A percentile compares a stretch with the other conserved stretches of the same genome.
These are phyloP conservation scores for Acanthis flammea DNA, from an alignment of 2,797 vertebrate genomes.

Conservation along the genomic window DNA sequence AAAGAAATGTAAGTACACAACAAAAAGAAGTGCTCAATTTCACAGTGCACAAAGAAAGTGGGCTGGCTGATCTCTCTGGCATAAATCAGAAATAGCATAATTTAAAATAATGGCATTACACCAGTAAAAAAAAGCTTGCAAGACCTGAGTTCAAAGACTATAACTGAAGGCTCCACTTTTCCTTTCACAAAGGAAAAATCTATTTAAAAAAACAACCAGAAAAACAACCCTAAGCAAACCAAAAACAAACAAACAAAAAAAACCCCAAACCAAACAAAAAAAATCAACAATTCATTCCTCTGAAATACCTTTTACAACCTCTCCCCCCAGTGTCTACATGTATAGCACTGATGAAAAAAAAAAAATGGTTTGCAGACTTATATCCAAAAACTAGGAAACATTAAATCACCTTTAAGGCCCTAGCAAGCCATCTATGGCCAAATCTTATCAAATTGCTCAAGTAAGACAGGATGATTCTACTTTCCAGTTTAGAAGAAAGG, in stretches of 20 bases:
- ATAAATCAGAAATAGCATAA: not conserved
- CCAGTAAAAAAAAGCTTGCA: not conserved
- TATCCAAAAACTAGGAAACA: not conserved
- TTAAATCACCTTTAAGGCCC: not conserved
- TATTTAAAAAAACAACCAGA: not conserved
- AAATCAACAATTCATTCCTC: not conserved
- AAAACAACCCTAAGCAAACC: not conserved
- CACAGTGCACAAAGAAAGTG: not conserved
- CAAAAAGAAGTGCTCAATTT: constrained; percentile 40
- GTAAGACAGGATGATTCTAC: not conserved
- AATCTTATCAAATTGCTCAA: not conserved
- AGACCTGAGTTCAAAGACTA: not conserved
- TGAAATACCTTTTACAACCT: not conserved
- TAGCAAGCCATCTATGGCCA: not conserved
- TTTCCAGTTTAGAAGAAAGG: not conserved
- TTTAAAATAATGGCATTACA: constrained; percentile 8
- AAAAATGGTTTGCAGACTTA: not conserved
- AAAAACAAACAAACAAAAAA: not conserved
- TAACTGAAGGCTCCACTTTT: not conserved
- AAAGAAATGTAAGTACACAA: constrained; percentile 26
- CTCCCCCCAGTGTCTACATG: not conserved
- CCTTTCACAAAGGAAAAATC: not conserved
- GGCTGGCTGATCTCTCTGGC: not conserved
- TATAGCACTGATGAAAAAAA: not conserved
- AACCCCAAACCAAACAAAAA: not conserved